Evolutionary conservation across 2,113 vertebrate genomes (phyloP).

Genomic region (Semnornis frantzii): DNA sequence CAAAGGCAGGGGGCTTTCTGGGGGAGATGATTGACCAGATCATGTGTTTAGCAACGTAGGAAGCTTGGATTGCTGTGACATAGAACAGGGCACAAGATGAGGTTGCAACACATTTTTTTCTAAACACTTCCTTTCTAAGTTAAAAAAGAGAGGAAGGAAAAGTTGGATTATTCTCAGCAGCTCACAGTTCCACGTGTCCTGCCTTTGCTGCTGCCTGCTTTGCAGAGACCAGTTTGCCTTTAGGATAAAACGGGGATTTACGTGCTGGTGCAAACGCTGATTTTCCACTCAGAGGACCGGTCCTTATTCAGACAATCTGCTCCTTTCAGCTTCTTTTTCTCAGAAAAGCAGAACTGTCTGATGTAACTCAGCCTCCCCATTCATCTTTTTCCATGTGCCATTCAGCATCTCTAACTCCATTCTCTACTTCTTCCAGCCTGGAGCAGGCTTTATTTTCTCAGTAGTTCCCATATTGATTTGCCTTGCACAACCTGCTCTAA

Average conservation of each 20-base stretch:
- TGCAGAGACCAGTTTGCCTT: background rate
- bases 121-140: background rate
- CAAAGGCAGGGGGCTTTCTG: background rate
- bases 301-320: background rate
- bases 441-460: background rate
- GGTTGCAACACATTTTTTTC: conserved; percentile 45
- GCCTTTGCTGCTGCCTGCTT: background rate
- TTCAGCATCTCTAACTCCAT: background rate
- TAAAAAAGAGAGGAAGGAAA: background rate
- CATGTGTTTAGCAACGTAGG: background rate
- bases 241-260: background rate
- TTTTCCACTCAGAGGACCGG: background rate
- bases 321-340: background rate
- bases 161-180: background rate
- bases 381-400: background rate
- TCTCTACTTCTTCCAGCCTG: background rate
- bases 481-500: too few species aligned
- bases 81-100: background rate
- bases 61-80: background rate
- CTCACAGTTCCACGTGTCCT: background rate
- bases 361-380: background rate
- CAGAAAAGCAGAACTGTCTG: background rate
- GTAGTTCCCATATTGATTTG: rapidly evolving
- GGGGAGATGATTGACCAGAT: background rate
- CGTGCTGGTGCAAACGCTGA: background rate